Percentiles rank a stretch among this genome's conserved stretches.
Evolutionary conservation across 2,797 vertebrate species (phyloP).

Genomic region (Gymnopithys bicolor): DNA sequence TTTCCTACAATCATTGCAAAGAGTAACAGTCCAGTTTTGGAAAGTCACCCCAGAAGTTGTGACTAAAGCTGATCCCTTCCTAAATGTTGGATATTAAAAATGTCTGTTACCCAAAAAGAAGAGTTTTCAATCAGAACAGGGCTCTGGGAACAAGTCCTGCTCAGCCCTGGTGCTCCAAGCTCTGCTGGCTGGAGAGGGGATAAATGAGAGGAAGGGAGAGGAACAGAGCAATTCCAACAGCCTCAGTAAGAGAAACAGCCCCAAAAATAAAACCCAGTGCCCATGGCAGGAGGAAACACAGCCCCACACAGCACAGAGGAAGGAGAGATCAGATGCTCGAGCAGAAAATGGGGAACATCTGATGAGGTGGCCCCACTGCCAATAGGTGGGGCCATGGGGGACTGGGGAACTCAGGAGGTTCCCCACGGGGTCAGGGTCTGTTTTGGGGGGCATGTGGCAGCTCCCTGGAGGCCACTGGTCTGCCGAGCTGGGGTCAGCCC

Average conservation of each 20-base stretch:
- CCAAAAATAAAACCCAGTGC: not conserved
- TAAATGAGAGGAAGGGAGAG: not conserved
- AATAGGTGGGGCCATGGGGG: accelerated
- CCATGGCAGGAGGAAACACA: not conserved
- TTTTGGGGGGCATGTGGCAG: not conserved
- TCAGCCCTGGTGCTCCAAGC: not conserved
- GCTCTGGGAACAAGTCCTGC: not conserved
- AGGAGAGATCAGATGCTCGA: not conserved
- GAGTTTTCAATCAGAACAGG: not conserved
- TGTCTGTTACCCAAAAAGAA: not conserved
- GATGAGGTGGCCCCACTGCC: accelerated
- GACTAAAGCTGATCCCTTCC: not conserved
- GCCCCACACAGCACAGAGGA: accelerated
- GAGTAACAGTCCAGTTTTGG: not conserved
- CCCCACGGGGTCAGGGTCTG: not conserved
- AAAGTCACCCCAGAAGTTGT: not conserved
- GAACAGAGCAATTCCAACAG: not conserved
- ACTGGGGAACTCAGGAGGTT: not conserved
- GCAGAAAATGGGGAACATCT: slow-evolving; percentile 53
- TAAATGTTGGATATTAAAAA: not conserved
- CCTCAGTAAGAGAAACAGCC: not conserved
- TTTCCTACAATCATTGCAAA: not conserved
- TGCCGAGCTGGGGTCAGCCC: not conserved
- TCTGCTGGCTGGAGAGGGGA: not conserved
- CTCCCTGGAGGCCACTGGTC: not conserved